Evolutionary conservation across 2,888 invertebrate species (phyloP).

Genomic region (Drosophila quinaria): DNA sequence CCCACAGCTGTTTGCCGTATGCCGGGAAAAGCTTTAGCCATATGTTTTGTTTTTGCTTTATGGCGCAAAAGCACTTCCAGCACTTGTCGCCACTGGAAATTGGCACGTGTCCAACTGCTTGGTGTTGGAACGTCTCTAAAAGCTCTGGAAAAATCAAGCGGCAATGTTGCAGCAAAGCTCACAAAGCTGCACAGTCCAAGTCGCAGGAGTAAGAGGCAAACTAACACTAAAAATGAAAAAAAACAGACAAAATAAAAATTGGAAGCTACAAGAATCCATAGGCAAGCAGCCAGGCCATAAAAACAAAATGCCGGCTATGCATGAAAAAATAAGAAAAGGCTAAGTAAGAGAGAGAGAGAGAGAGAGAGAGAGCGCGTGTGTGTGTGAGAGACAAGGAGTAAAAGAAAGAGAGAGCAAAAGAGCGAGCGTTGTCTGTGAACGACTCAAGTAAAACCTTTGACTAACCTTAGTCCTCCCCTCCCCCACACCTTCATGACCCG

Average conservation of each 20-base stretch:
- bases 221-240: too few species aligned
- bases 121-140: slow-evolving; percentile 45
- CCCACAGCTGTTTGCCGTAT: slow-evolving; percentile 66
- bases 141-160: slow-evolving; percentile 37
- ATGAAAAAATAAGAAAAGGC: not conserved
- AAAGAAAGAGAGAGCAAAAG: slow-evolving; percentile 8
- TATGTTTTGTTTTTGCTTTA: slow-evolving; percentile 67
- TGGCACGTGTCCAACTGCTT: slow-evolving; percentile 66
- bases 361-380: not conserved
- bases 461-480: slow-evolving; percentile 16
- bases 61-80: slow-evolving; percentile 48
- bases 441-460: slow-evolving; percentile 26
- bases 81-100: slow-evolving; percentile 47
- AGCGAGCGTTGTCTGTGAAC: slow-evolving; percentile 37
- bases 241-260: not conserved
- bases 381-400: not conserved
- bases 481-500: not conserved
- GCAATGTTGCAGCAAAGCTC: slow-evolving; percentile 61
- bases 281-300: slow-evolving; percentile 28
- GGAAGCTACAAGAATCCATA: slow-evolving; percentile 25
- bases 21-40: slow-evolving; percentile 61
- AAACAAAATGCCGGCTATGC: slow-evolving; percentile 60
- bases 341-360: not conserved
- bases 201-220: too few species aligned
- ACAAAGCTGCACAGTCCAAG: slow-evolving; percentile 8